These are phyloP conservation scores for Rallus limicola DNA, from an alignment of 2,113 vertebrate species.

Conservation along the genomic window DNA sequence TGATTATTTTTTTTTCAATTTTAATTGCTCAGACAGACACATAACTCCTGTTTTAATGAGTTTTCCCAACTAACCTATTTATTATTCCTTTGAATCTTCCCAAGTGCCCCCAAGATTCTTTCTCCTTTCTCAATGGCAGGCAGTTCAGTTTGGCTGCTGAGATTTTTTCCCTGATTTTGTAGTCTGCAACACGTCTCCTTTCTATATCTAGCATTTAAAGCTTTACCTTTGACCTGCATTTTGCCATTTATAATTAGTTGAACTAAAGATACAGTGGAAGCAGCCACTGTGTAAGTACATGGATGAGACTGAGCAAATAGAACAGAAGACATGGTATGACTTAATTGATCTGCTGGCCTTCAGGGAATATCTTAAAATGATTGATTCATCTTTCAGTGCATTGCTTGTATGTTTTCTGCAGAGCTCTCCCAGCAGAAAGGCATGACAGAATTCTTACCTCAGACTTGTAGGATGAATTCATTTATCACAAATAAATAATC, in stretches of 20 bases:
- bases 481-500: conserved; percentile 7
- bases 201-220: background rate
- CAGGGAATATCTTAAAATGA: background rate
- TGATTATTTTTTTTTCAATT: background rate
- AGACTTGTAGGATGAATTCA: background rate
- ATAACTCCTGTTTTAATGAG: background rate
- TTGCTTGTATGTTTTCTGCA: background rate
- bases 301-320: background rate
- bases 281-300: background rate
- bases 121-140: background rate
- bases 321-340: background rate
- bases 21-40: background rate
- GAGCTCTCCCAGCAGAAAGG: background rate
- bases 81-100: background rate
- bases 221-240: background rate
- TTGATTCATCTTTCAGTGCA: background rate
- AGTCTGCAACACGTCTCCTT: background rate
- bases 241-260: background rate
- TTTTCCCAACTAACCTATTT: background rate
- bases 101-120: background rate
- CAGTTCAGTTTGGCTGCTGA: background rate
- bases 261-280: background rate
- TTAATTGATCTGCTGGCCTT: background rate
- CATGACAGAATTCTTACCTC: background rate
- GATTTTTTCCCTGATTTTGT: background rate